phyloP scores from a whole-genome alignment of 2,113 vertebrate species.

The Amphilophus citrinellus region DNA sequence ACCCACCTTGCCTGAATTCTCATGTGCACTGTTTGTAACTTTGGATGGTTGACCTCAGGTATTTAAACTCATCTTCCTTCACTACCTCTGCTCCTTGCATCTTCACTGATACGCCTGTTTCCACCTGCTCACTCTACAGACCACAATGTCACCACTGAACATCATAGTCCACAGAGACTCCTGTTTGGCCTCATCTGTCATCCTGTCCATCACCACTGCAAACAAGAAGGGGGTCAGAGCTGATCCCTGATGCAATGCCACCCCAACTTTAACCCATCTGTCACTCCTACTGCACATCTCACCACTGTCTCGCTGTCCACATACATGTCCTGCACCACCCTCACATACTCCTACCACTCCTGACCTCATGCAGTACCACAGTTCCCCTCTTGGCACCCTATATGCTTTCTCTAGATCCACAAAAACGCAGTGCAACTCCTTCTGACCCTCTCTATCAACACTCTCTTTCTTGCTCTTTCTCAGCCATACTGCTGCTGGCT shows the following conservation, averaged over 20 bases:
- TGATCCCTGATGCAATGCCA: not conserved
- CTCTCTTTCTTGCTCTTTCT: too few species aligned
- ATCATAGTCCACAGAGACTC: not conserved
- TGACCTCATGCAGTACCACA: not conserved
- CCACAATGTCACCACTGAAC: too few species aligned
- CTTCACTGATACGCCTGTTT: too few species aligned
- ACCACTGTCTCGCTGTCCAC: not conserved
- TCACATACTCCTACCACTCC: rapidly evolving
- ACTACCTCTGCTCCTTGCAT: not conserved
- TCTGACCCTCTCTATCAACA: too few species aligned
- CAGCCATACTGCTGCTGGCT: too few species aligned
- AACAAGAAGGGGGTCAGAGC: not conserved
- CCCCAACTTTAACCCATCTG: too few species aligned
- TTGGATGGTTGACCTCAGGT: not conserved
- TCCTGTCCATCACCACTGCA: not conserved
- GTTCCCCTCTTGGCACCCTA: too few species aligned
- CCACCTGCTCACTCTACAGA: not conserved
- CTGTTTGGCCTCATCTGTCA: not conserved
- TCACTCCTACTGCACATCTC: too few species aligned
- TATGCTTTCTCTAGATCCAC: too few species aligned
- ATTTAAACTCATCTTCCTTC: not conserved
- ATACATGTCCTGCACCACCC: not conserved
- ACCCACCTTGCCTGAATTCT: not conserved
- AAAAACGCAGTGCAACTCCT: too few species aligned
- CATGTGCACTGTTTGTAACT: not conserved